Base-by-base conservation (phyloP, 2,797 vertebrate species). In the Enteromius thamalakanensis region DNA sequence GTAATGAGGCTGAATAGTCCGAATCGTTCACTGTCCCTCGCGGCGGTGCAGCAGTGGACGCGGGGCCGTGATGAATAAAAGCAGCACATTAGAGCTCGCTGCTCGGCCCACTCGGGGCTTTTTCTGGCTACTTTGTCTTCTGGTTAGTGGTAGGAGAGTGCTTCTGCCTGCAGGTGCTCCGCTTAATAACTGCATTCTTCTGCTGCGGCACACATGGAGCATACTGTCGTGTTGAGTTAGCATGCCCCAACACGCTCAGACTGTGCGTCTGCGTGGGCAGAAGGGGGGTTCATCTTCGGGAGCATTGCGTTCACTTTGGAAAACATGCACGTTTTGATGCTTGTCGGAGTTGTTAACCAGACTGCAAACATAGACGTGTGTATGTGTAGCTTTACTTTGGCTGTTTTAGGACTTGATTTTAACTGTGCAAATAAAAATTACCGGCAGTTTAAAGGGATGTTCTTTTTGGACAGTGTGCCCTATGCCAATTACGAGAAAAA, bases 1-100 rank as follows among this genome's bases (percentile, higher is more conserved):
- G 92, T 93, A 95, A 95, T 95, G 93, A 95, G 93, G 91, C 91
- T 93, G 93, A 94, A 92, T 94, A 92, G 93, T 93, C 92, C 89
- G 92, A 95, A 94, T 94, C 92, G 92, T 92, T 94, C 93, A 94
- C 88, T 94, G 94, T 94, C 93, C 93, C 93, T 94, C 81, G 90
- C 91, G 93, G 94, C 93, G 88, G 88, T 91, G 89, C 87, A 85
- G 87, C 88, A 89, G 91, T 93, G 92, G 92, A 93, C 82, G 64
- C 23, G 72, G 90, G 91, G 90, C 90, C 89, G 85, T 91, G 92
- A 94, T 95, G 93, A 94, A 94, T 94, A 95, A 94, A 93, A 94
- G 89, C 91, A 91, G 68, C 90, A 91, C 90, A 93, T 94, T 94
- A 94, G 91, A 92, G 88, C 89, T 79, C 90, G 88, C 91, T 90